Evolutionary conservation across 2,113 vertebrate genomes (phyloP).

Genomic region (Dinomys branickii): DNA sequence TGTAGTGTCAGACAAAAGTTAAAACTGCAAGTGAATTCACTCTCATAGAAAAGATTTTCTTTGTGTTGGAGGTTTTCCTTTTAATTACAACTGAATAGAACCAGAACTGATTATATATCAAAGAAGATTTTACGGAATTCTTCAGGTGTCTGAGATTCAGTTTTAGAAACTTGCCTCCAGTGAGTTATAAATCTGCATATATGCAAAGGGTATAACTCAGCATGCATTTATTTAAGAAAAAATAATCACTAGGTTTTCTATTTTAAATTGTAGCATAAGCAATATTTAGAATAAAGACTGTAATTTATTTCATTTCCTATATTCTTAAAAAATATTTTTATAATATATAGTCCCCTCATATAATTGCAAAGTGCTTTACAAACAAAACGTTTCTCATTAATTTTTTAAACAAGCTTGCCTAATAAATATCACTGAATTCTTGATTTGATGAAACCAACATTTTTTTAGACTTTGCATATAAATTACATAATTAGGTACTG

Average conservation of each 20-base stretch:
- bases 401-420: background rate
- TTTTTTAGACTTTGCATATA: background rate
- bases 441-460: background rate
- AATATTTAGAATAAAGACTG: background rate
- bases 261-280: background rate
- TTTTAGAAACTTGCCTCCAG: background rate
- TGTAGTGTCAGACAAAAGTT: background rate
- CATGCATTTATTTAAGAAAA: conserved; percentile 3
- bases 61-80: background rate
- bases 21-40: background rate
- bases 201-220: background rate
- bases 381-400: background rate
- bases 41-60: background rate
- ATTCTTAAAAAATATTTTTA: background rate
- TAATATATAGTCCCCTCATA: background rate
- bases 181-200: background rate
- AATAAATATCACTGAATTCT: background rate
- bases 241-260: background rate
- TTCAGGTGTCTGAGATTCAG: background rate
- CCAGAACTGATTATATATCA: background rate
- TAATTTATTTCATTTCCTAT: background rate
- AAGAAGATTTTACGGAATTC: background rate
- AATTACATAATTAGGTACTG: background rate
- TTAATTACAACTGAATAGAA: background rate
- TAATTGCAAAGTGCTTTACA: background rate